A percentile compares a stretch with the other conserved stretches of the same genome.
Conservation (phyloP, 2,113 vertebrate genomes). For the Phrynosoma platyrhinos region DNA sequence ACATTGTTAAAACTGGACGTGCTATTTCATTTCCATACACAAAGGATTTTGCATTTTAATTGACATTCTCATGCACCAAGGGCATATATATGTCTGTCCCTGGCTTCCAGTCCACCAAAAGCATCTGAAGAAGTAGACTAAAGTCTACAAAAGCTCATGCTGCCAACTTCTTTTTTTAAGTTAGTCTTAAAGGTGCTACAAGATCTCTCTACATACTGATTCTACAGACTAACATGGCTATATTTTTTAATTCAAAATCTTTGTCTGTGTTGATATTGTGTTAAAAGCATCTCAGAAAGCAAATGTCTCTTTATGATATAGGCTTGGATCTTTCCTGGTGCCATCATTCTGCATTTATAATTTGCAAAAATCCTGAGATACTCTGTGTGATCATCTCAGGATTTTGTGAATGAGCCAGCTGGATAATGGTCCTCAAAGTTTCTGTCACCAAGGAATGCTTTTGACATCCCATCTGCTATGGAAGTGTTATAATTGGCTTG, state of each 20-base stretch:
- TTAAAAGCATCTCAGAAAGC: constrained; percentile 64
- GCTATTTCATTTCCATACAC: no score
- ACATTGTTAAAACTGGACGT: no score
- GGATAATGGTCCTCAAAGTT: not conserved
- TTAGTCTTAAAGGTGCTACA: no score
- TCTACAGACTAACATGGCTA: no score
- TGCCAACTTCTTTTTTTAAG: no score
- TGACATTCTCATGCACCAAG: no score
- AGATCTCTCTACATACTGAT: no score
- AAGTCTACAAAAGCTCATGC: no score
- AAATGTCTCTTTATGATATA: constrained; percentile 57
- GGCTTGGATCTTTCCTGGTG: constrained; percentile 60
- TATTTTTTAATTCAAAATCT: constrained; percentile 47
- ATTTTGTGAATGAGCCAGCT: not conserved
- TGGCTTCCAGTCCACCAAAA: no score
- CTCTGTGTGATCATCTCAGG: constrained; percentile 41
- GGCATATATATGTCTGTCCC: no score
- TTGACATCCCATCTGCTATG: not conserved
- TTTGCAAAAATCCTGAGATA: constrained; percentile 44
- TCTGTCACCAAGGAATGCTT: not conserved
- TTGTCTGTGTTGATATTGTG: not conserved
- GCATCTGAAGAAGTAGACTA: no score
- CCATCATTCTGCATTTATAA: constrained; percentile 48
- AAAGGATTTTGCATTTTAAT: no score
- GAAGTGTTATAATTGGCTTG: not conserved